phyloP scores from a whole-genome alignment of 2,113 vertebrate species.

The Andinoacara biseriatus region DNA sequence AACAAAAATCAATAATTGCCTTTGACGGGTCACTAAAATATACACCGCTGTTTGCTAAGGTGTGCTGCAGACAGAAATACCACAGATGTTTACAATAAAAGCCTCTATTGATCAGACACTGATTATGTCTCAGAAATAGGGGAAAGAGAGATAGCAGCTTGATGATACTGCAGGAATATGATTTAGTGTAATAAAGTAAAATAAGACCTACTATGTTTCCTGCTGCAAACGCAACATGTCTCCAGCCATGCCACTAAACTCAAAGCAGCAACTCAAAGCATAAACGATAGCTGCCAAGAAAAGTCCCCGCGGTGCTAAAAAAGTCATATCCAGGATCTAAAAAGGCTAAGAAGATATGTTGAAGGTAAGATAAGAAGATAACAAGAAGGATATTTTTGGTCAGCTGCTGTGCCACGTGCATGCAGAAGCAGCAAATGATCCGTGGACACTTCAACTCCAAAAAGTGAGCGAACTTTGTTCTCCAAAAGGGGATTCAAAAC shows the following conservation, averaged over 20 bases:
- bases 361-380: constrained; percentile 20
- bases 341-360: not conserved
- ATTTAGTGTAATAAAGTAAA: constrained; percentile 22
- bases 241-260: not conserved
- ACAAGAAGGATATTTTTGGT: constrained; percentile 16
- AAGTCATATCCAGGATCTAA: not conserved
- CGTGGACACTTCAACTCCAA: constrained; percentile 22
- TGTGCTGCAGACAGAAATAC: constrained; percentile 9
- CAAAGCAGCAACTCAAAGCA: not conserved
- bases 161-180: constrained; percentile 9
- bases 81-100: constrained; percentile 45
- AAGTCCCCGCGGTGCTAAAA: not conserved
- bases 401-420: constrained; percentile 16
- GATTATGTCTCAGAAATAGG: constrained; percentile 1
- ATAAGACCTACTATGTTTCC: not conserved
- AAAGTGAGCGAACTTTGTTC: constrained; percentile 5
- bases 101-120: constrained; percentile 1
- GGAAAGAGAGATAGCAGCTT: not conserved
- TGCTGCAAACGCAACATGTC: constrained; percentile 6
- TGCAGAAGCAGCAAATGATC: constrained; percentile 19
- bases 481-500: constrained; percentile 31
- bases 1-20: constrained; percentile 66
- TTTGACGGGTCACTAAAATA: constrained; percentile 46
- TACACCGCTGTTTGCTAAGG: constrained; percentile 35
- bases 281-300: not conserved